Evolutionary conservation across 2,797 vertebrate genomes (phyloP), one percentile per base, ranked within the genome.

Genomic region (Mus spretus): DNA sequence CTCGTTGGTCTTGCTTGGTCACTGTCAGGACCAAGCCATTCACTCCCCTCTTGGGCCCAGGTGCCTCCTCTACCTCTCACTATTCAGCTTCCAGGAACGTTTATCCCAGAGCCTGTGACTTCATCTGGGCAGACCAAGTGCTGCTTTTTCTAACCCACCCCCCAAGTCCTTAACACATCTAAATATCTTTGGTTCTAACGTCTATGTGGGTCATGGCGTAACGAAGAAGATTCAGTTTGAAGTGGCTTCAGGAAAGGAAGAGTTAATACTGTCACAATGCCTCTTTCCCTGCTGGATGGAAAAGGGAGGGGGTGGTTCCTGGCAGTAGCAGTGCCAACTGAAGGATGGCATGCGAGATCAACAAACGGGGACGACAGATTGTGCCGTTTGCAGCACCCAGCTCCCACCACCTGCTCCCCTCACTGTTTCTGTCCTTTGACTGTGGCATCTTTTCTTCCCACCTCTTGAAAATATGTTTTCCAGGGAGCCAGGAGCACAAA

Each of bases 311-410:
- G 94, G 96, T 19, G 95, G 95, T 31, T 96, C 70, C 89, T 97
- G 96, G 97, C 94, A 94, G 80, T 65, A 0, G 1, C 0, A 0
- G 37, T 97, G 97, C 97, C 97, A 94, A 96, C 96, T 96, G 97
- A 86, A 77, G 97, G 91, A 97, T 97, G 97, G 97, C 96, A 82
- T 19, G 77, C 72, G 44, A 75, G 67, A 96, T 57, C 94, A 86
- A 90, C 95, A 97, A 89, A 85, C 37, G 77, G 85, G 89, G 92
- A 28, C 5, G 75, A 92, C 97, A 97, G 97, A 94, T 90, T 95
- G 97, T 1, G 34, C 75, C 6, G 63, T 74, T 75, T 31, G n/a
- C 77, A 55, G 92, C 82, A 9, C 53, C 72, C 57, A 14, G 83
- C 96, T 93, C 34, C 82, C 77, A 78, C 86, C 87, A 75, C 79